Evolutionary conservation across 2,797 vertebrate species (phyloP).

Genomic region (Malurus splendens): DNA sequence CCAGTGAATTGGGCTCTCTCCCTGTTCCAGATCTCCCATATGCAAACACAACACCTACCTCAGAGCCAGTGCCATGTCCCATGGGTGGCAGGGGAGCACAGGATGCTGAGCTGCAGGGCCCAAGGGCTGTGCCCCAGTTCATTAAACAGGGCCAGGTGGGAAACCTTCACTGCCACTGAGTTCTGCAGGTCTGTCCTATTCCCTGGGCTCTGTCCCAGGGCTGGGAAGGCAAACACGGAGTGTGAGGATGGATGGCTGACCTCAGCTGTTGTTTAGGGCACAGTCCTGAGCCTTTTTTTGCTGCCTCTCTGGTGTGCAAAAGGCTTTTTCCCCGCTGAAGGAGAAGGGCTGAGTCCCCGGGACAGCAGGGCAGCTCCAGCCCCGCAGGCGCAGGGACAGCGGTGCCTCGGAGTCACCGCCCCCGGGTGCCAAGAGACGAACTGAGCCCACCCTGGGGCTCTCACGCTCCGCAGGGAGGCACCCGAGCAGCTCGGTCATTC

Average conservation of each 20-base stretch:
- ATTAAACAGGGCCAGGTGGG: accelerated
- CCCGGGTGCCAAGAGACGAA: accelerated
- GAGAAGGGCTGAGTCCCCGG: background rate
- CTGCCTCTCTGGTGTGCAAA: background rate
- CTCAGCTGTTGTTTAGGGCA: background rate
- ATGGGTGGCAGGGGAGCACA: accelerated
- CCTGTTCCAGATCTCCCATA: background rate
- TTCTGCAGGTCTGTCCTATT: accelerated
- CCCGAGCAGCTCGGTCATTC: accelerated
- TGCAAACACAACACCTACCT: conserved; percentile 37
- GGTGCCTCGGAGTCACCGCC: too few relatives aligned
- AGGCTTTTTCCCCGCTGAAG: background rate
- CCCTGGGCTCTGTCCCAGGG: background rate
- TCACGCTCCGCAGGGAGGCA: background rate
- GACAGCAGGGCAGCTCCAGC: background rate
- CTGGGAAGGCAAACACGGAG: background rate
- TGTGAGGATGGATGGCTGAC: accelerated
- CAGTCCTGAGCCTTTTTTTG: background rate
- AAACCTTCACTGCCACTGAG: background rate
- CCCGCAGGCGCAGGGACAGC: background rate
- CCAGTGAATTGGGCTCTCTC: accelerated
- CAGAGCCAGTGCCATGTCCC: background rate
- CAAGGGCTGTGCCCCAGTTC: accelerated
- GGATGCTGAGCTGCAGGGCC: accelerated
- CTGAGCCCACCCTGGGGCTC: accelerated